A percentile compares a stretch with the other conserved stretches of the same genome.
These are phyloP conservation scores for Acrocyrtus sp. DNA, from an alignment of 2,888 invertebrate species.

Conservation along the genomic window DNA sequence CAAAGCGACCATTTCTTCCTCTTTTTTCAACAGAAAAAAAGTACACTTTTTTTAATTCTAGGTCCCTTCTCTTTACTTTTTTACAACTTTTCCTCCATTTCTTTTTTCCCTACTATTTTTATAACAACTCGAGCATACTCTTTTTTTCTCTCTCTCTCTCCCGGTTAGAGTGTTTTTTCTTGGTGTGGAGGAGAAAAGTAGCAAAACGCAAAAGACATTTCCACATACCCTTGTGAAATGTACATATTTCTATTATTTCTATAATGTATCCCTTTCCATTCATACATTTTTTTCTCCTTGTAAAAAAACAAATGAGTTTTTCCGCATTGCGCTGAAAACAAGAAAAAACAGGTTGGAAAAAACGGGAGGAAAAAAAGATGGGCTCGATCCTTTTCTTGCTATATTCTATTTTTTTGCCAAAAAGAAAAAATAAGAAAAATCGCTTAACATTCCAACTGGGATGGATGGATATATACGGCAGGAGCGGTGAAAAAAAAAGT, in stretches of 20 bases:
- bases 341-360: conserved; percentile 4
- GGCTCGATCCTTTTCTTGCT: not conserved
- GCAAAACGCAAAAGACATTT: no score
- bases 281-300: conserved; percentile 10
- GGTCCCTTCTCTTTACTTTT: not conserved
- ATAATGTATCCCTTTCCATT: no score
- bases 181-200: no score
- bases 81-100: conserved; percentile 15
- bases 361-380: conserved; percentile 1
- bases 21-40: not conserved
- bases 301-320: conserved; percentile 44
- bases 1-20: conserved; percentile 22
- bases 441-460: conserved; percentile 41
- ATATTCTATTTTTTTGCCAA: conserved; percentile 25
- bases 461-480: conserved; percentile 19
- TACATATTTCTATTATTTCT: no score
- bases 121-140: conserved; percentile 26
- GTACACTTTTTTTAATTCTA: no score
- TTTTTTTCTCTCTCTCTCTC: no score
- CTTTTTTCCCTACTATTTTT: not conserved
- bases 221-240: no score
- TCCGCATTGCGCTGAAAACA: conserved; percentile 41
- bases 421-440: conserved; percentile 34
- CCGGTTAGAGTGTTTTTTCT: no score
- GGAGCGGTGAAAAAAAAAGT: no score